Conservation (phyloP, 2,113 vertebrate species). For the Ammodytes marinus region DNA sequence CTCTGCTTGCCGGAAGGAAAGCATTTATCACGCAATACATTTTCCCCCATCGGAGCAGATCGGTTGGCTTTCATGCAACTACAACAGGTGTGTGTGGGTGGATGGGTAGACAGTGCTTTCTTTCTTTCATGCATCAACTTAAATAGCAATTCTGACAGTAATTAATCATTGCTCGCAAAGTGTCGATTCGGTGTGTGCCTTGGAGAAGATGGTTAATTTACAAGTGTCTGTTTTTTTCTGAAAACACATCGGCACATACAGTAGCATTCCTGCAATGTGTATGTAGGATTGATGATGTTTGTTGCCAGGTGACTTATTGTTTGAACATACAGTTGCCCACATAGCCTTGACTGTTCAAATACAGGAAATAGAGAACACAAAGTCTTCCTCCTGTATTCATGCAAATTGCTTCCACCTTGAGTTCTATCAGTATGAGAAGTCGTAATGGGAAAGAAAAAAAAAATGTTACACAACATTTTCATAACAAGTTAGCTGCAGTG, state of each 20-base stretch:
- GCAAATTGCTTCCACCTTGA: constrained; percentile 32
- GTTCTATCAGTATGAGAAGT: constrained; percentile 23
- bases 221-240: not conserved
- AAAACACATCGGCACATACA: not conserved
- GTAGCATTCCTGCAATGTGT: not conserved
- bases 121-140: constrained; percentile 47
- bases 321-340: not conserved
- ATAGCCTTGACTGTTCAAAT: constrained; percentile 15
- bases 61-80: constrained; percentile 33
- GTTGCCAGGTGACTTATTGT: constrained; percentile 7
- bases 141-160: constrained; percentile 56
- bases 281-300: constrained; percentile 11
- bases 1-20: constrained; percentile 6
- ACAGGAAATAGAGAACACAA: constrained; percentile 8
- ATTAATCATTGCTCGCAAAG: constrained; percentile 34
- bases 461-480: not conserved
- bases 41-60: constrained; percentile 37
- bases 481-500: not conserved
- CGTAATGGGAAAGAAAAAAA: constrained; percentile 9
- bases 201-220: not conserved
- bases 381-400: not conserved
- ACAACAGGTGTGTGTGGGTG: constrained; percentile 75
- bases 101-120: constrained; percentile 51
- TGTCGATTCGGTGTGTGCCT: constrained; percentile 32
- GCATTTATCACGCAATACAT: constrained; percentile 8